Percentiles rank a stretch among this genome's conserved stretches.
These are phyloP conservation scores for Chlamydotis undulata DNA, from an alignment of 2,113 vertebrate species.

Conservation along the genomic window DNA sequence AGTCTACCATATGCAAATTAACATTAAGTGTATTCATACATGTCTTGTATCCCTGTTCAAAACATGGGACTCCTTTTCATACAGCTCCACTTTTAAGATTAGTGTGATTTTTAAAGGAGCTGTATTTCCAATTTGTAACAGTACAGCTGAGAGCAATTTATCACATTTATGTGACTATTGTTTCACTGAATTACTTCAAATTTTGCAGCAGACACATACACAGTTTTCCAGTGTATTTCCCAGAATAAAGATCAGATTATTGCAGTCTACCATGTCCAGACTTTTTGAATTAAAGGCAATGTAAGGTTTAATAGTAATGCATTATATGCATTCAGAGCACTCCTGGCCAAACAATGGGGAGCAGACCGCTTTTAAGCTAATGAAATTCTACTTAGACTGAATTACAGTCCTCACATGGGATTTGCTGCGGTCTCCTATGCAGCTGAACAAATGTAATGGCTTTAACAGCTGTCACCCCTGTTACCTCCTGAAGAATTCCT, in stretches of 20 bases:
- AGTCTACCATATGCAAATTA: background rate
- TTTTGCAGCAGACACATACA: background rate
- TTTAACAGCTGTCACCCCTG: background rate
- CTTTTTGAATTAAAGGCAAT: background rate
- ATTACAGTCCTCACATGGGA: background rate
- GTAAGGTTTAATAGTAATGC: background rate
- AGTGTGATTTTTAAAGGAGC: background rate
- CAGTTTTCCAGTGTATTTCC: background rate
- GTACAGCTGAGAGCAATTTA: background rate
- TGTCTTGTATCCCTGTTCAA: background rate
- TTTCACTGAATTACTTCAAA: background rate
- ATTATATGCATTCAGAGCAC: background rate
- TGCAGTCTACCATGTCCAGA: background rate
- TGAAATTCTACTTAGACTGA: background rate
- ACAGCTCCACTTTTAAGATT: background rate
- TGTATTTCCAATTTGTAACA: background rate
- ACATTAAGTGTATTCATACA: background rate
- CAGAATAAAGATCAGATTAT: background rate
- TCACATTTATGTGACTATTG: background rate
- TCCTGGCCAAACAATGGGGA: background rate
- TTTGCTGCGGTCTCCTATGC: accelerated
- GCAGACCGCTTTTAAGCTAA: background rate
- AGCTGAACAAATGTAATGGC: background rate
- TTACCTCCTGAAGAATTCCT: background rate
- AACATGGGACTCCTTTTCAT: background rate